These are phyloP conservation scores for Intellagama lesueurii DNA, from an alignment of 2,797 vertebrate genomes.

Conservation along the genomic window DNA sequence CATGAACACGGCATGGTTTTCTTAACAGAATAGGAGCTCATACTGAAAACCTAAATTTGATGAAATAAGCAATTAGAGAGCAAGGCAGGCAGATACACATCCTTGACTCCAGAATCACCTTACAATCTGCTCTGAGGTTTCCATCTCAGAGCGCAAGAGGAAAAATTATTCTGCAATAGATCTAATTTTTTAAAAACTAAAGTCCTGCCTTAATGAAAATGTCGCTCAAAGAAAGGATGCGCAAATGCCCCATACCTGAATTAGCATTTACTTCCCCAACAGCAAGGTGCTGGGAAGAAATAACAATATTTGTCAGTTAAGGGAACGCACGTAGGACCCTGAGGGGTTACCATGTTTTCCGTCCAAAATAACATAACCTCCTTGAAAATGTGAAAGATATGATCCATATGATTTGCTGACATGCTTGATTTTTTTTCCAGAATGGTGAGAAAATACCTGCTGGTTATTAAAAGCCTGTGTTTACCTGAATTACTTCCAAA, in stretches of 20 bases:
- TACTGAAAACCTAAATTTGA: slow-evolving; percentile 23
- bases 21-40: slow-evolving; percentile 10
- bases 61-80: slow-evolving; percentile 35
- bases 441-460: slow-evolving; percentile 53
- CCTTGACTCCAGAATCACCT: slow-evolving; percentile 5
- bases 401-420: slow-evolving; percentile 53
- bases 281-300: slow-evolving; percentile 8
- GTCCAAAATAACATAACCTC: slow-evolving; percentile 34
- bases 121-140: slow-evolving; percentile 14
- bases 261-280: background rate
- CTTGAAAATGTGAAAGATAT: slow-evolving; percentile 7
- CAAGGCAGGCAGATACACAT: slow-evolving; percentile 11
- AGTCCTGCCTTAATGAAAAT: slow-evolving; percentile 4
- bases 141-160: background rate
- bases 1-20: background rate
- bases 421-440: slow-evolving; percentile 33
- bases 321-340: background rate
- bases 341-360: background rate
- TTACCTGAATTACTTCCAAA: slow-evolving; percentile 5
- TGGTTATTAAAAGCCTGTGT: slow-evolving; percentile 39
- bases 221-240: slow-evolving; percentile 8
- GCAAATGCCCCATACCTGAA: slow-evolving; percentile 18
- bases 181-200: background rate
- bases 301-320: slow-evolving; percentile 30
- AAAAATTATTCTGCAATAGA: background rate